phyloP scores from a whole-genome alignment of 2,797 vertebrate species.

The Myotis vivesi region DNA sequence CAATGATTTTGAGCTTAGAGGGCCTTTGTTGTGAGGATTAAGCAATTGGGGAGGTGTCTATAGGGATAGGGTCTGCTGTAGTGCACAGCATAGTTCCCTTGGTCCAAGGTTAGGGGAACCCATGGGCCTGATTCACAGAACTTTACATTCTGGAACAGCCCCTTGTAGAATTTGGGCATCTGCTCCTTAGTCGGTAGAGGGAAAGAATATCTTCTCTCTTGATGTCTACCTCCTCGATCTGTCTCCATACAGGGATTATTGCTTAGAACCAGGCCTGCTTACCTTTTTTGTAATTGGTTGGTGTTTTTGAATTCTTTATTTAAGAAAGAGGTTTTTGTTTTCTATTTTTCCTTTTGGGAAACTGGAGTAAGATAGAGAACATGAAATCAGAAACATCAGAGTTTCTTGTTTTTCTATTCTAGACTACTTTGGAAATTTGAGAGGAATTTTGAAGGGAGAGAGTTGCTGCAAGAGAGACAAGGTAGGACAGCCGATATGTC shows the following conservation, averaged over 20 bases:
- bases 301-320: slow-evolving; percentile 40
- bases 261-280: neutral
- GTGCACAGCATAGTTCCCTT: neutral
- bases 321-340: slow-evolving; percentile 40
- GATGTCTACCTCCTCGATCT: neutral
- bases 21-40: slow-evolving; percentile 50
- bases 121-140: slow-evolving; percentile 3
- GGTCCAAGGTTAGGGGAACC: neutral
- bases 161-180: neutral
- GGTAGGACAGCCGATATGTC: neutral
- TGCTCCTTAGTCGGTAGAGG: neutral
- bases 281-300: slow-evolving; percentile 7
- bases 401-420: slow-evolving; percentile 1
- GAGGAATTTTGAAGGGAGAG: slow-evolving; percentile 4
- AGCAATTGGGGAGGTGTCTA: neutral
- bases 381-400: slow-evolving; percentile 16
- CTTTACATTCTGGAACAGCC: neutral
- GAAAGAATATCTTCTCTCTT: slow-evolving; percentile 11
- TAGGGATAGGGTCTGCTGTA: neutral
- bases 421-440: slow-evolving; percentile 44
- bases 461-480: slow-evolving; percentile 38
- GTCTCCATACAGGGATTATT: neutral
- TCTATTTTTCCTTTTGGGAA: slow-evolving; percentile 42
- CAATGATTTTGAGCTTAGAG: slow-evolving; percentile 49
- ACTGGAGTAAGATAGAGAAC: neutral